These are phyloP conservation scores for Cryptotermes secundus DNA, from an alignment of 1,140 invertebrate genomes.

Conservation along the genomic window DNA sequence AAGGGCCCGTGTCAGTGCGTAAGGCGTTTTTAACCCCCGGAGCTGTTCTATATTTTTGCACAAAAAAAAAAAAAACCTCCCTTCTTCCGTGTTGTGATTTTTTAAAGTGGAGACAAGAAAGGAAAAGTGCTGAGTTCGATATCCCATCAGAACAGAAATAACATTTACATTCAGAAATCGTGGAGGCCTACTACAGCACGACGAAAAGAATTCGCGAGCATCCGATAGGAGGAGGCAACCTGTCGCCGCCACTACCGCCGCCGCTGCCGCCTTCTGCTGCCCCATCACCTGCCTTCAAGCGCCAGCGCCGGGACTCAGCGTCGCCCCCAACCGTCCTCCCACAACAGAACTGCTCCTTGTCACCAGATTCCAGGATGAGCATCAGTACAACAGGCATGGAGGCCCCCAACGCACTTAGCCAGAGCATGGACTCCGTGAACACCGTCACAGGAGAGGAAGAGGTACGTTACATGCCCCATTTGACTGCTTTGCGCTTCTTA, in stretches of 20 bases:
- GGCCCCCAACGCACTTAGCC: conserved; percentile 61
- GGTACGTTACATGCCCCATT: conserved; percentile 57
- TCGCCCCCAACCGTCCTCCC: neutral
- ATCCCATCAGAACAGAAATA: neutral
- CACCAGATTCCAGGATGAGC: conserved; percentile 24
- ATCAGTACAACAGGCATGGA: conserved; percentile 23
- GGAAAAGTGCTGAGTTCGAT: too few relatives aligned
- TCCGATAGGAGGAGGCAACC: conserved; percentile 18
- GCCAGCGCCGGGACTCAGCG: neutral
- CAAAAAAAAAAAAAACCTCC: too few relatives aligned
- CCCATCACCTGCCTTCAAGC: conserved; percentile 19
- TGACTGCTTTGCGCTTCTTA: too few relatives aligned
- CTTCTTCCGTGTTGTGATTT: too few relatives aligned
- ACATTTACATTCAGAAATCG: neutral
- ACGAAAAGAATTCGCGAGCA: conserved; percentile 18
- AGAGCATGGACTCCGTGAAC: conserved; percentile 92
- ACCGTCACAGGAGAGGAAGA: conserved; percentile 88
- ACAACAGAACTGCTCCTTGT: neutral
- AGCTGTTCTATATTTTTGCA: too few relatives aligned
- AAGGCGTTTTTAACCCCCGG: neutral
- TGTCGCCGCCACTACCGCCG: conserved; percentile 27
- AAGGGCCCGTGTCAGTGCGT: neutral
- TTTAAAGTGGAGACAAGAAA: too few relatives aligned
- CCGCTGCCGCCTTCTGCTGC: conserved; percentile 15
- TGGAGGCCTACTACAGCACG: conserved; percentile 21